Percentiles rank a stretch among this genome's conserved stretches.
Evolutionary conservation across 1,140 invertebrate species (phyloP).

Genomic region (Musca vetustissima): DNA sequence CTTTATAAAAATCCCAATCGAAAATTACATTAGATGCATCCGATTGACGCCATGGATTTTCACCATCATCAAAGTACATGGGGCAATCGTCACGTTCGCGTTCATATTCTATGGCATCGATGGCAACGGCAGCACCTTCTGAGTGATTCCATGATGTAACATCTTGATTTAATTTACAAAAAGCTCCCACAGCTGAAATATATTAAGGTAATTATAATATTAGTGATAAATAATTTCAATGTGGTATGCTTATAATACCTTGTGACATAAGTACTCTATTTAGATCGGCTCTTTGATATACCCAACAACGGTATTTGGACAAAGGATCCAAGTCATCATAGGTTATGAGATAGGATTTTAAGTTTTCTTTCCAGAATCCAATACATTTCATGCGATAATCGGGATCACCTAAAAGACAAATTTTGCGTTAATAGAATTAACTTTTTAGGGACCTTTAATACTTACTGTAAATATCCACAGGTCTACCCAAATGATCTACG

Average conservation of each 20-base stretch:
- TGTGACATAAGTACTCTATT: constrained; percentile 86
- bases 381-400: constrained; percentile 98
- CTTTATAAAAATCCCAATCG: constrained; percentile 54
- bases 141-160: constrained; percentile 84
- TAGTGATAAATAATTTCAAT: constrained; percentile 8
- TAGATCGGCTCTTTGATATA: constrained; percentile 92
- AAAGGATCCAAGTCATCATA: constrained; percentile 95
- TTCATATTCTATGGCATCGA: constrained; percentile 91
- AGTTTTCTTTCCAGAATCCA: constrained; percentile 97
- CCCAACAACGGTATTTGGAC: constrained; percentile 96
- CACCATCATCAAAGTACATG: constrained; percentile 91
- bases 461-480: constrained; percentile 85
- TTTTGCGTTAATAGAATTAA: constrained; percentile 49
- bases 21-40: constrained; percentile 75
- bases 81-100: constrained; percentile 92
- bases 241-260: constrained; percentile 33
- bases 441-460: not conserved
- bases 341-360: constrained; percentile 95
- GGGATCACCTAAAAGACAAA: constrained; percentile 67
- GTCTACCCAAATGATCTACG: constrained; percentile 91
- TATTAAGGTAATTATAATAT: not conserved
- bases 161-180: constrained; percentile 87
- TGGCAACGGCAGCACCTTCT: constrained; percentile 86
- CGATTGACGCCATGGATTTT: constrained; percentile 77
- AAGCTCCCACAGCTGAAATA: constrained; percentile 80